Base-by-base conservation (phyloP, 2,888 invertebrate genomes). In the Epinotia ramella region DNA sequence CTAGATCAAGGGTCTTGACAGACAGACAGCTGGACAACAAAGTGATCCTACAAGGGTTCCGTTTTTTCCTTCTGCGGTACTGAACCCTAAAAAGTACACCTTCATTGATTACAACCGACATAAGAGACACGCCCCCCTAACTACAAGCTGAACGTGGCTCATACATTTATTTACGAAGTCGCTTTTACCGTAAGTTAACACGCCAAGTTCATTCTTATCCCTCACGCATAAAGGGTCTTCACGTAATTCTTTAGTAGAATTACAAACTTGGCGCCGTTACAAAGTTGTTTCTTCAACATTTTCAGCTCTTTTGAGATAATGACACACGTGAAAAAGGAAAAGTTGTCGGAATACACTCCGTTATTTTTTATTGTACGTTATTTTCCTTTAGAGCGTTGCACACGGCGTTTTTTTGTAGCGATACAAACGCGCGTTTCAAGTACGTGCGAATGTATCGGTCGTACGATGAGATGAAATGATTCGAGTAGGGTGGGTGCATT, bases 261-360 rank as follows among this genome's bases (percentile, higher is more conserved):
- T 33, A 0, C 40, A 18, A 65, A 66, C 46, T 66, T 73, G 20
- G 28, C 33, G 59, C 53, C 9, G 33, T 62, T 56, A 28, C 65
- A 44, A 66, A 73, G 66, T 66, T 73, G 66, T 49, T 73, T 73
- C 66, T 49, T 59, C 44, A 57, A 65, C 57, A 60, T 60, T 53
- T 67, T 49, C 59, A 49, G 53, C 73, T 62, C 68, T 68, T 69
- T 63, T 73, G 67, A 68, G 68, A 71, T 75, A 77, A 73, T 57
- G 68, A 77, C 76, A 76, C 53, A 77, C 65, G 76, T 66, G 66
- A 67, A 76, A 63, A 65, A 66, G 65, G 40, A 53, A 73, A 73
- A 60, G 65, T 57, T n/a, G 59, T 60, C 57, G n/a, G 33, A 62
- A 40, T 12, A 53, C 9, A 46, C 49, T 33, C 24, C n/a, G 28